phyloP scores from a whole-genome alignment of 2,888 invertebrate species.

The Leptinotarsa juncta region DNA sequence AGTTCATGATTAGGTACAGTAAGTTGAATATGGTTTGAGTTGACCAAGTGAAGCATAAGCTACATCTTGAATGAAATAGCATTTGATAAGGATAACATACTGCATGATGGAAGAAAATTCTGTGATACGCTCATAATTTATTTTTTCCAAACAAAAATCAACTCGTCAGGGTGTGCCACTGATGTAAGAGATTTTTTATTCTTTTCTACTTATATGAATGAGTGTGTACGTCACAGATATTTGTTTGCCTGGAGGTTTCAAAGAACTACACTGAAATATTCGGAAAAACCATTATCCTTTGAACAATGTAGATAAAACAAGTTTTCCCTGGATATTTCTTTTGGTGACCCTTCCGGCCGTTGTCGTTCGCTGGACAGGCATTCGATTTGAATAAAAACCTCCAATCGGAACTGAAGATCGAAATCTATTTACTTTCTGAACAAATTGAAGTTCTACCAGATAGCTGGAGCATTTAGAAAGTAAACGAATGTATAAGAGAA shows the following conservation, averaged over 20 bases:
- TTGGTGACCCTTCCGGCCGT: background rate
- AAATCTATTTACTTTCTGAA: constrained; percentile 36
- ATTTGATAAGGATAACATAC: no score
- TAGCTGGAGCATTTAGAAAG: background rate
- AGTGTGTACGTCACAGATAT: no score
- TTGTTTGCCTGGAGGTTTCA: background rate
- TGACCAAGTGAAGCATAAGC: no score
- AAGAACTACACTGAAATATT: background rate
- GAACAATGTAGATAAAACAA: background rate
- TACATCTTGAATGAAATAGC: no score
- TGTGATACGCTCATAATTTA: no score
- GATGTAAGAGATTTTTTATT: no score
- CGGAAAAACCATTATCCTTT: background rate
- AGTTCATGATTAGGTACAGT: no score
- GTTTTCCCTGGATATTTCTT: constrained; percentile 3
- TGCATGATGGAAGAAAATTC: no score
- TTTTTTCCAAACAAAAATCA: no score
- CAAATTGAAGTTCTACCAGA: constrained; percentile 21
- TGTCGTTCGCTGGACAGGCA: constrained; percentile 1
- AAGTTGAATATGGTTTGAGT: no score
- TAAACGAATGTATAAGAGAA: background rate
- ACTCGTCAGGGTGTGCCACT: no score
- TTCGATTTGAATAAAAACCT: constrained; percentile 9
- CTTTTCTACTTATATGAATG: no score
- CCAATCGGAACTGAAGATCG: background rate